A percentile compares a stretch with the other conserved stretches of the same genome.
Conservation (phyloP, 2,113 vertebrate genomes). For the Ceratotherium simum region DNA sequence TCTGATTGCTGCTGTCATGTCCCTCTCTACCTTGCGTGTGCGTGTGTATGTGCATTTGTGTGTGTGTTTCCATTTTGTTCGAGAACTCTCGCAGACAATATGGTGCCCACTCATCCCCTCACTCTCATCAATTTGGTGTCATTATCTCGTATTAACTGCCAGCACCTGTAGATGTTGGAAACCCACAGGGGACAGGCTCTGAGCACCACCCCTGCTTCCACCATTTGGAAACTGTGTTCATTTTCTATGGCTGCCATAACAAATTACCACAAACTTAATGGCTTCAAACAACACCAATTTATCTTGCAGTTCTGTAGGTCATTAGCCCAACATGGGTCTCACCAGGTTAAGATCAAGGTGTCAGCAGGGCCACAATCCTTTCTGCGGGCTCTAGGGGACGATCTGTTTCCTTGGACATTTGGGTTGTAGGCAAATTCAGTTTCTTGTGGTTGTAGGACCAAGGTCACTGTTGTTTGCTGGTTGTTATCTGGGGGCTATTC, state of each 20-base stretch:
- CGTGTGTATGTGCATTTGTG: background rate
- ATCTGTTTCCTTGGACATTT: background rate
- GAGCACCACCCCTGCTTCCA: background rate
- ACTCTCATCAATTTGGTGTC: background rate
- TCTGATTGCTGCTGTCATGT: no score
- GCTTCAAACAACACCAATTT: background rate
- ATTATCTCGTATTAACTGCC: background rate
- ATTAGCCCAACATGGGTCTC: background rate
- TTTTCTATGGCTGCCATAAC: background rate
- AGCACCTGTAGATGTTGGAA: background rate
- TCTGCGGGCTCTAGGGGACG: background rate
- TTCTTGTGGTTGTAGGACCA: background rate
- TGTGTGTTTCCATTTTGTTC: background rate
- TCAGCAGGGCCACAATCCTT: background rate
- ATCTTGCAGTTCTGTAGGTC: background rate
- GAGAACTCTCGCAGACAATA: background rate
- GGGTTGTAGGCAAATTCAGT: background rate
- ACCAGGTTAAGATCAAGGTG: background rate
- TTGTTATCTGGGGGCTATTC: background rate
- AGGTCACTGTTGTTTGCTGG: background rate
- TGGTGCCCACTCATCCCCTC: background rate
- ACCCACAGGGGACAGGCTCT: background rate
- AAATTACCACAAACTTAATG: background rate
- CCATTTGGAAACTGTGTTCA: background rate
- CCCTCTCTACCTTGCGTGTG: background rate